Percentiles rank a stretch among this genome's conserved stretches.
Evolutionary conservation across 2,797 vertebrate genomes (phyloP).

Genomic region (Microctenopoma steveboyesi): DNA sequence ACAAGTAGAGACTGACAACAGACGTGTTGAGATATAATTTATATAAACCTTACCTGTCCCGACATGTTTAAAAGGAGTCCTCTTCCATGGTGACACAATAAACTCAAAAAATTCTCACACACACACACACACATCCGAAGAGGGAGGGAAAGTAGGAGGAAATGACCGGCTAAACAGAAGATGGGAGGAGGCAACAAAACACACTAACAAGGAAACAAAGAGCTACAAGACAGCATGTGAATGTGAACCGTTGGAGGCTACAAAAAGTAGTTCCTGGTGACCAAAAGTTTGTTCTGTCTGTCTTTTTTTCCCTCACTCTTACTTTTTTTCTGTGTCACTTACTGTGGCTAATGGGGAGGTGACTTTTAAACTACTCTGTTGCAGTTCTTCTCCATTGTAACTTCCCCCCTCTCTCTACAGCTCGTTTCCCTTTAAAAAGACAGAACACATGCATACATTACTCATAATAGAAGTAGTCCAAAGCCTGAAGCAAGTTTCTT

Average conservation of each 20-base stretch:
- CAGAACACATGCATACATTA: constrained; percentile 4
- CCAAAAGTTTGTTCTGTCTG: neutral
- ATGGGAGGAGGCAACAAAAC: constrained; percentile 54
- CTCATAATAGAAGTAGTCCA: constrained; percentile 13
- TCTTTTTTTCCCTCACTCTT: constrained; percentile 10
- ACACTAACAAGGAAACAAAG: constrained; percentile 61
- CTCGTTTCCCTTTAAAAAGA: constrained; percentile 43
- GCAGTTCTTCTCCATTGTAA: constrained; percentile 56
- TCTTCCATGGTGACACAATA: constrained; percentile 40
- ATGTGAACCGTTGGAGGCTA: constrained; percentile 3
- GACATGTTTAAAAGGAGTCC: constrained; percentile 48
- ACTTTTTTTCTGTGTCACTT: constrained; percentile 10
- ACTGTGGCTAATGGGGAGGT: neutral
- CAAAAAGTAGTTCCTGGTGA: constrained; percentile 52
- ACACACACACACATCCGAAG: constrained; percentile 10
- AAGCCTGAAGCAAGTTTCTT: constrained; percentile 15
- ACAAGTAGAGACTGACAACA: constrained; percentile 8
- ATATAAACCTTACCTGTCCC: constrained; percentile 62
- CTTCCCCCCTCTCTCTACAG: constrained; percentile 59
- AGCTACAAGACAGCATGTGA: constrained; percentile 37
- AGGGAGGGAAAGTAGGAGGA: constrained; percentile 46
- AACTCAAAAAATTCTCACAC: neutral
- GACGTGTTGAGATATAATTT: neutral
- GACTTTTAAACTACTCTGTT: constrained; percentile 13
- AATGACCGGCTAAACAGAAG: constrained; percentile 43